These are phyloP conservation scores for Lamprotornis superbus DNA, from an alignment of 2,113 vertebrate genomes.

Conservation along the genomic window DNA sequence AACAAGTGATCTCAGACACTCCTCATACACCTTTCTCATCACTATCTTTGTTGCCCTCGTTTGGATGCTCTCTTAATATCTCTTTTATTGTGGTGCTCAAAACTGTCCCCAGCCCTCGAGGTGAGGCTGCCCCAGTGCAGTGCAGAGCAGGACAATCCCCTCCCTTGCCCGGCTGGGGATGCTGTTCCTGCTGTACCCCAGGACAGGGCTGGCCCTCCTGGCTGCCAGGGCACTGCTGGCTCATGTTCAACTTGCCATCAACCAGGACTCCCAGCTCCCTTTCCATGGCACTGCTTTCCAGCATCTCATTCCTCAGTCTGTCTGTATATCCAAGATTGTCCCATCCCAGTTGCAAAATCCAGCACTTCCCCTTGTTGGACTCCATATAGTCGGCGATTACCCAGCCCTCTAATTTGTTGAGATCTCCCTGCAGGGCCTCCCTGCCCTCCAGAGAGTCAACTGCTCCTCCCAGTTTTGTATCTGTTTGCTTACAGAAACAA, in stretches of 20 bases:
- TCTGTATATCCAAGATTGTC: not conserved
- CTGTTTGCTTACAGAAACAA: not conserved
- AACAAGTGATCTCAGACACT: accelerated
- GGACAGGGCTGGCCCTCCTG: not conserved
- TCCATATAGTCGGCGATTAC: not conserved
- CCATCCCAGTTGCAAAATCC: not conserved
- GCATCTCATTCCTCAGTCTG: not conserved
- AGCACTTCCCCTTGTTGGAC: not conserved
- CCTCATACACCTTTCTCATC: accelerated
- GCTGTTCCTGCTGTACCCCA: not conserved
- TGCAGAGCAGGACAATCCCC: not conserved
- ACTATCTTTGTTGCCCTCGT: accelerated
- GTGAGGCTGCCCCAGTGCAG: not conserved
- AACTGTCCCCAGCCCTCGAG: accelerated
- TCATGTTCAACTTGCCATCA: not conserved
- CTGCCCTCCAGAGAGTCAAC: not conserved
- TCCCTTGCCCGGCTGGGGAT: not conserved
- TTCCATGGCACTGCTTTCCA: not conserved
- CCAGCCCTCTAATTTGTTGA: not conserved
- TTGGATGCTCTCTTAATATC: not conserved
- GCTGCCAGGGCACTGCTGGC: not conserved
- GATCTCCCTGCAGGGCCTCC: not conserved
- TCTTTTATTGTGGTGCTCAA: too few relatives aligned
- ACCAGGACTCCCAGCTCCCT: not conserved
- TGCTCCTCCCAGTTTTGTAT: not conserved